These are phyloP conservation scores for Nannospalax galili DNA, from an alignment of 2,113 vertebrate species.

Conservation along the genomic window DNA sequence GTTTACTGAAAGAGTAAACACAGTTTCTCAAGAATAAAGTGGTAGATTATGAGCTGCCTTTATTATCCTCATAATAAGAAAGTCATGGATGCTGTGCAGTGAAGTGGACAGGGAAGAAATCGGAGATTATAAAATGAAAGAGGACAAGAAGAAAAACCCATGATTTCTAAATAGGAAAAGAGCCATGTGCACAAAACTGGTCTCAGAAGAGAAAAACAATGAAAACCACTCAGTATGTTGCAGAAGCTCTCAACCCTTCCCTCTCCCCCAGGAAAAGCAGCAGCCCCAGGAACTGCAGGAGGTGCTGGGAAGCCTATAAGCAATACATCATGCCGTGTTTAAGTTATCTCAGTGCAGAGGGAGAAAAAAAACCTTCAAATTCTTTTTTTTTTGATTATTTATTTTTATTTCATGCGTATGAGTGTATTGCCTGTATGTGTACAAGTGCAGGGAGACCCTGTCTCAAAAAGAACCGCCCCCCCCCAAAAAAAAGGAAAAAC, in stretches of 20 bases:
- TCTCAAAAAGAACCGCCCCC: no score
- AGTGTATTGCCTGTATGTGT: no score
- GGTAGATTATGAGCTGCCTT: neutral
- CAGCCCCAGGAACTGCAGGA: neutral
- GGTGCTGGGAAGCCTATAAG: neutral
- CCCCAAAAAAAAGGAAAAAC: no score
- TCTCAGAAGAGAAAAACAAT: neutral
- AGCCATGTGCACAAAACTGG: neutral
- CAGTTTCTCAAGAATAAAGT: neutral
- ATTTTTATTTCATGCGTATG: no score
- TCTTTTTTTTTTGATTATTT: neutral
- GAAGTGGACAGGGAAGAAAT: neutral
- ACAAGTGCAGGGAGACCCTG: no score
- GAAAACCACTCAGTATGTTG: neutral
- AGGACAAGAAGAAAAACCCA: constrained; percentile 21
- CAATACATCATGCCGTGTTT: neutral
- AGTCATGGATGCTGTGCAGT: neutral
- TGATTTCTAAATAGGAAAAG: constrained; percentile 33
- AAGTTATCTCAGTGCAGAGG: neutral
- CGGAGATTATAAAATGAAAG: neutral
- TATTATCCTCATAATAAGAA: neutral
- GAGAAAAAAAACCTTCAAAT: neutral
- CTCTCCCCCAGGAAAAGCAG: neutral
- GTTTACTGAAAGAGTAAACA: neutral
- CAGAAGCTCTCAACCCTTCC: no score